Percentiles rank a stretch among this genome's conserved stretches.
Evolutionary conservation across 2,113 vertebrate genomes (phyloP).

Genomic region (Pelvicachromis taeniatus): DNA sequence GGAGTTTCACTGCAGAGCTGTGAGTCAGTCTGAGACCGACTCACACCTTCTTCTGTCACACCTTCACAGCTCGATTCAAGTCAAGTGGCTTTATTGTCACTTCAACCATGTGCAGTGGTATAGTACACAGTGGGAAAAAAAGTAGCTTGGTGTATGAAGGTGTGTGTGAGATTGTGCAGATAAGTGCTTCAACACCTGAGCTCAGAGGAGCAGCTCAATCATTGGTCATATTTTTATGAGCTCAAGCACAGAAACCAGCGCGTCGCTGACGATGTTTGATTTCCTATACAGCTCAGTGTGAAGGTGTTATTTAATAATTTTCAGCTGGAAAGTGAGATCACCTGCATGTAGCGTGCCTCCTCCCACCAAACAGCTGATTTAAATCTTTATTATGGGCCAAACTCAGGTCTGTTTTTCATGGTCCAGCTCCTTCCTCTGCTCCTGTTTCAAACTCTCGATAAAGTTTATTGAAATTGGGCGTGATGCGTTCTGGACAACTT

Average conservation of each 20-base stretch:
- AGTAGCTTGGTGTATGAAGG: neutral
- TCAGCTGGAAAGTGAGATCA: neutral
- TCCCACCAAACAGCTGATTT: neutral
- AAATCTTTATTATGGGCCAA: neutral
- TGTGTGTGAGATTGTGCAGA: neutral
- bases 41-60: neutral
- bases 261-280: too few species aligned
- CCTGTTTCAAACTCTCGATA: neutral
- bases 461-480: neutral
- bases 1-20: slow-evolving; percentile 36
- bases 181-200: too few species aligned
- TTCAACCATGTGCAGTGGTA: neutral
- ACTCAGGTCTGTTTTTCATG: neutral
- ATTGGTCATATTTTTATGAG: neutral
- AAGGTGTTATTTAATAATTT: neutral
- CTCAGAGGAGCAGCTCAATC: too few species aligned
- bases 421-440: neutral
- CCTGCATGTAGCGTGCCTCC: neutral
- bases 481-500: neutral
- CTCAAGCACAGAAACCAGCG: neutral
- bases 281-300: neutral
- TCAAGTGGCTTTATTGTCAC: neutral
- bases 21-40: neutral
- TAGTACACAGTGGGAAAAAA: neutral
- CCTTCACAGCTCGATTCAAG: neutral